These are phyloP conservation scores for Barbus barbus DNA, from an alignment of 2,113 vertebrate genomes.

Conservation along the genomic window DNA sequence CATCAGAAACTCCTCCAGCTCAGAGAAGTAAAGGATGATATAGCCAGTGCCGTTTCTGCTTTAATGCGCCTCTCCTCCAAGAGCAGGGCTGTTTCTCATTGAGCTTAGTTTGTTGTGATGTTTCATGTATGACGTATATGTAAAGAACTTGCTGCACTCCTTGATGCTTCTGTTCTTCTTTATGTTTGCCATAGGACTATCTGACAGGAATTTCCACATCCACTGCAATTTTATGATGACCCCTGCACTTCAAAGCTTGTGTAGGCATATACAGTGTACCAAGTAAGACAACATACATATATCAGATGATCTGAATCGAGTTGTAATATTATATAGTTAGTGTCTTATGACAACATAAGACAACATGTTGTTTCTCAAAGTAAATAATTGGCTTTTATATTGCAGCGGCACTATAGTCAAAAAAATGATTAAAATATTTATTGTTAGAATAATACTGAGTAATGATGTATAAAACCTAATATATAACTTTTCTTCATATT, in stretches of 20 bases:
- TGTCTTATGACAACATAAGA: not conserved
- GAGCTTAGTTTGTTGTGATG: conserved; percentile 46
- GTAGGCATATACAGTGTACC: not conserved
- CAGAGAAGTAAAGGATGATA: conserved; percentile 35
- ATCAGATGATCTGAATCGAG: conserved; percentile 51
- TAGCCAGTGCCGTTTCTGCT: conserved; percentile 24
- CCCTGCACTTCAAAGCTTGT: not conserved
- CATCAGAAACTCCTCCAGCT: conserved; percentile 46
- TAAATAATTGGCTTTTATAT: no score
- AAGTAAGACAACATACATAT: not conserved
- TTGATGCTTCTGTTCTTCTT: conserved; percentile 56
- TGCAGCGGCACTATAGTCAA: no score
- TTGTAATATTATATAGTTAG: no score
- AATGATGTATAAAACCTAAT: not conserved
- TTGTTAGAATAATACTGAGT: no score
- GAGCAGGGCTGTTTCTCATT: conserved; percentile 29
- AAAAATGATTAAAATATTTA: no score
- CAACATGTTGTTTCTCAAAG: no score
- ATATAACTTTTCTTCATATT: not conserved
- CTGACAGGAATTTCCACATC: conserved; percentile 76
- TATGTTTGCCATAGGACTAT: conserved; percentile 60
- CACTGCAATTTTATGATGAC: conserved; percentile 67
- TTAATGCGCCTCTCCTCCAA: conserved; percentile 9
- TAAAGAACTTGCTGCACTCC: conserved; percentile 51
- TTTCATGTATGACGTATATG: conserved; percentile 50